phyloP scores from a whole-genome alignment of 2,113 vertebrate genomes.

The Aphyosemion australe region DNA sequence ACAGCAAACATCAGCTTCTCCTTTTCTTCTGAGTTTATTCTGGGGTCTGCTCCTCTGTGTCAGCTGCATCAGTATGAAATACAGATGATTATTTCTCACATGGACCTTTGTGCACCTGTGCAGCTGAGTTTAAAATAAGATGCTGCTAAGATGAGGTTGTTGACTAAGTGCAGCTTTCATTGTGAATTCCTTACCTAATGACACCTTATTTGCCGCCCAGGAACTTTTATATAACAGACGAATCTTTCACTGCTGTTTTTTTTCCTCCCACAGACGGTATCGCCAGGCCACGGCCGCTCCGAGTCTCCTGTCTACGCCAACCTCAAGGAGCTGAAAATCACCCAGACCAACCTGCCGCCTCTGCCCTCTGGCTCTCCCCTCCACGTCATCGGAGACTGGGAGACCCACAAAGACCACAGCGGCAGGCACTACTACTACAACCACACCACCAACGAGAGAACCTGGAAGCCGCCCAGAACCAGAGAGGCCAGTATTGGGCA shows the following conservation, averaged over 20 bases:
- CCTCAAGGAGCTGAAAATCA: slow-evolving; percentile 94
- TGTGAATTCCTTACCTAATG: slow-evolving; percentile 5
- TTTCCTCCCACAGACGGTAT: slow-evolving; percentile 78
- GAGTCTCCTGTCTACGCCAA: slow-evolving; percentile 95
- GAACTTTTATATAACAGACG: slow-evolving; percentile 19
- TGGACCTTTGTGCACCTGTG: slow-evolving; percentile 4
- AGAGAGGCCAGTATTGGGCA: slow-evolving; percentile 77
- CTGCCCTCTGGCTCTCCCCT: slow-evolving; percentile 83
- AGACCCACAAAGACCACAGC: slow-evolving; percentile 88
- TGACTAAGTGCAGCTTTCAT: slow-evolving; percentile 11
- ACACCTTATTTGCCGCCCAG: neutral
- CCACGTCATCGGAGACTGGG: slow-evolving; percentile 88
- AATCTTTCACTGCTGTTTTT: slow-evolving; percentile 26
- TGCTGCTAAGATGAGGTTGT: neutral
- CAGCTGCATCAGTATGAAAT: neutral
- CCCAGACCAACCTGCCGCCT: slow-evolving; percentile 84
- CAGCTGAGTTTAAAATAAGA: slow-evolving; percentile 6
- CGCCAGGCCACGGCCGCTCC: slow-evolving; percentile 83
- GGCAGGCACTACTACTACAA: slow-evolving; percentile 93
- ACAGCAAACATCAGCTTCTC: slow-evolving; percentile 14
- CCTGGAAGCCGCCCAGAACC: slow-evolving; percentile 93
- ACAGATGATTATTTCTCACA: neutral
- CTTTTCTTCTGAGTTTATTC: slow-evolving; percentile 25
- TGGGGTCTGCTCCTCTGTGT: neutral
- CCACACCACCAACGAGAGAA: slow-evolving; percentile 89